A percentile compares a stretch with the other conserved stretches of the same genome.
phyloP scores from a whole-genome alignment of 2,113 vertebrate species.

The Melanerpes aurifrons region DNA sequence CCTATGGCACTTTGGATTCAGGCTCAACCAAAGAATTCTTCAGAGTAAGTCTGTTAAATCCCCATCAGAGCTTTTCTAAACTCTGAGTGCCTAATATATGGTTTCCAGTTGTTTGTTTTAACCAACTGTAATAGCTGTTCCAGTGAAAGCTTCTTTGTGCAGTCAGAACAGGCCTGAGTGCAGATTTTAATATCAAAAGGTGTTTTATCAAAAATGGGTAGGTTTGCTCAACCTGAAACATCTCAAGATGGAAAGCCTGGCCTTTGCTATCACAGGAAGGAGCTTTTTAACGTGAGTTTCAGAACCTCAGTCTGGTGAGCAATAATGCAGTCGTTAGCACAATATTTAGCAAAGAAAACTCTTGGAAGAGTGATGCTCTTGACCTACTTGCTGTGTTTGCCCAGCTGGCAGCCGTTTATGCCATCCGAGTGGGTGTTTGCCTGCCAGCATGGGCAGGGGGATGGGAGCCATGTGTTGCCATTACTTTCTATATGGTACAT shows the following conservation, averaged over 20 bases:
- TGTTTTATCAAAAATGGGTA: neutral
- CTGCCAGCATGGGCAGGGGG: neutral
- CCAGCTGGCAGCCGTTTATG: conserved; percentile 22
- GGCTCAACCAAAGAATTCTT: conserved; percentile 99
- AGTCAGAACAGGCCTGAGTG: neutral
- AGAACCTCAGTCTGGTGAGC: neutral
- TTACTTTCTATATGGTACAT: neutral
- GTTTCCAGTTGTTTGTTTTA: neutral
- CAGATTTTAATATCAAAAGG: neutral
- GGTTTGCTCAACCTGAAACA: neutral
- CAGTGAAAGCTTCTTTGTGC: conserved; percentile 11
- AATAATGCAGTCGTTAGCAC: neutral
- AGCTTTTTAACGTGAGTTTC: neutral
- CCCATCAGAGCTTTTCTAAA: conserved; percentile 28
- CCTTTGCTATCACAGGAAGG: neutral
- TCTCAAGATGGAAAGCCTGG: neutral
- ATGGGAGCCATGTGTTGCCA: neutral
- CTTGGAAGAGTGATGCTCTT: conserved; percentile 40
- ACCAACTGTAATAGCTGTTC: neutral
- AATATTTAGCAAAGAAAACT: neutral
- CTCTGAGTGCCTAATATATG: neutral
- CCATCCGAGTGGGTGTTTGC: neutral
- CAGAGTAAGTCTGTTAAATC: conserved; percentile 87
- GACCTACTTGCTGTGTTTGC: conserved; percentile 46
- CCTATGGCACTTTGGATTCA: conserved; percentile 97